Evolutionary conservation across 2,797 vertebrate species (phyloP).

Genomic region (Hipposideros larvatus): DNA sequence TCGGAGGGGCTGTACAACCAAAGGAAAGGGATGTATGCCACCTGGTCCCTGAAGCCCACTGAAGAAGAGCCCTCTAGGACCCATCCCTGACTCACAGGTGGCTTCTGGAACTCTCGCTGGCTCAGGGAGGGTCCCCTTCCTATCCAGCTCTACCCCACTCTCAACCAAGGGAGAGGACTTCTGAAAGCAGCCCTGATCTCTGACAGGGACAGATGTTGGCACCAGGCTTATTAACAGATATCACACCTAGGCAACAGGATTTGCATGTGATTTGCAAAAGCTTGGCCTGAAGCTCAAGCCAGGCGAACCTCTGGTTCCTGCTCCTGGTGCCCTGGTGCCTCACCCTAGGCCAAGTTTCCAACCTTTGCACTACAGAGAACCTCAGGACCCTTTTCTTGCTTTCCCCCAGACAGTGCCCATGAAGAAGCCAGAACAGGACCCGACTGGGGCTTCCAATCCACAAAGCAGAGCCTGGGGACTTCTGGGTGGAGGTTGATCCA

Average conservation of each 20-base stretch:
- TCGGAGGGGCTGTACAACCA: neutral
- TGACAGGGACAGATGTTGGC: neutral
- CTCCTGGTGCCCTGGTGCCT: neutral
- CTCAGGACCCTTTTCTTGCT: neutral
- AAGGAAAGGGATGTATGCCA: neutral
- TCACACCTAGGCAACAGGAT: neutral
- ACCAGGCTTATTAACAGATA: neutral
- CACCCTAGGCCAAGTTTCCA: neutral
- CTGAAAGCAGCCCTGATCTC: neutral
- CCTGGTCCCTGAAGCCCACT: neutral
- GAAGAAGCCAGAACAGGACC: neutral
- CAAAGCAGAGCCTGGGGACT: neutral
- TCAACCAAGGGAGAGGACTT: neutral
- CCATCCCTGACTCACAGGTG: neutral
- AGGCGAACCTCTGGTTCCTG: neutral
- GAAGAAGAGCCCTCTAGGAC: neutral
- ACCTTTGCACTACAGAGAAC: neutral
- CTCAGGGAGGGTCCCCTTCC: neutral
- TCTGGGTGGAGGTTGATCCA: neutral
- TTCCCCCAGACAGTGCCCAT: neutral
- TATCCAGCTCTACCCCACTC: neutral
- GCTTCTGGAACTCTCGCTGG: neutral
- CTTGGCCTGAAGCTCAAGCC: neutral
- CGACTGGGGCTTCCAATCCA: neutral
- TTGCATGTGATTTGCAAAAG: slow-evolving; percentile 68